phyloP scores from a whole-genome alignment of 2,797 vertebrate species.

The Astyanax mexicanus region DNA sequence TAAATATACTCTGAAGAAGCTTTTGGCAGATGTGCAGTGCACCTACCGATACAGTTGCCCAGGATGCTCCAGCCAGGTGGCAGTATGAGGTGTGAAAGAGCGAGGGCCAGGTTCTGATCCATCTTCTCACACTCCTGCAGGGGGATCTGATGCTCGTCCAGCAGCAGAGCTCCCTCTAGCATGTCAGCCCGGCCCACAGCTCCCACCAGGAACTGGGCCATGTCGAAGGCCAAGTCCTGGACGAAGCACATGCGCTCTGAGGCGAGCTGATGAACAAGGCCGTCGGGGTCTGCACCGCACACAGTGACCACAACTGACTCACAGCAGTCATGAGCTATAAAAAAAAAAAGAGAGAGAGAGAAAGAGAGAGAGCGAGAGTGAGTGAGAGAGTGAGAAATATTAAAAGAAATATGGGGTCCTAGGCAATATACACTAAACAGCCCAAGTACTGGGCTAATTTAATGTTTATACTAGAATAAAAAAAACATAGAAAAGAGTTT shows the following conservation, averaged over 20 bases:
- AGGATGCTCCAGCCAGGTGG: slow-evolving; percentile 91
- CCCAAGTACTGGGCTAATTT: too few relatives aligned
- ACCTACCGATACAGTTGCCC: slow-evolving; percentile 80
- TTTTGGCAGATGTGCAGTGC: not conserved
- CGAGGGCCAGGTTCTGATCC: slow-evolving; percentile 89
- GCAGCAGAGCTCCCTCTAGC: slow-evolving; percentile 86
- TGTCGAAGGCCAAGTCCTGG: slow-evolving; percentile 92
- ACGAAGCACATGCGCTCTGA: slow-evolving; percentile 88
- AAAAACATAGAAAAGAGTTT: too few relatives aligned
- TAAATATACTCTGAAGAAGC: not conserved
- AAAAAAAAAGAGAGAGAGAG: slow-evolving; percentile 9
- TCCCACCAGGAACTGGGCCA: slow-evolving; percentile 92
- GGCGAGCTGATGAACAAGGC: slow-evolving; percentile 75
- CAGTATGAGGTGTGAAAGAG: slow-evolving; percentile 88
- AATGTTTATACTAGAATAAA: too few relatives aligned
- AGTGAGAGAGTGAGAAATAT: not conserved
- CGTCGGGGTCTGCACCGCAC: slow-evolving; percentile 79
- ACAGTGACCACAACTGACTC: slow-evolving; percentile 90
- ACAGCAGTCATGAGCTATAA: slow-evolving; percentile 91
- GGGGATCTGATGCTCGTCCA: slow-evolving; percentile 88
- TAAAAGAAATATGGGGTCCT: too few relatives aligned
- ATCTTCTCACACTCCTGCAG: slow-evolving; percentile 86
- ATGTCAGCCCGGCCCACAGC: slow-evolving; percentile 86
- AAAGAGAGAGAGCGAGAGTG: not conserved
- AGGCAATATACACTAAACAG: too few relatives aligned